Conservation (phyloP, 2,797 vertebrate species). For the Kryptolebias ocellatus region DNA sequence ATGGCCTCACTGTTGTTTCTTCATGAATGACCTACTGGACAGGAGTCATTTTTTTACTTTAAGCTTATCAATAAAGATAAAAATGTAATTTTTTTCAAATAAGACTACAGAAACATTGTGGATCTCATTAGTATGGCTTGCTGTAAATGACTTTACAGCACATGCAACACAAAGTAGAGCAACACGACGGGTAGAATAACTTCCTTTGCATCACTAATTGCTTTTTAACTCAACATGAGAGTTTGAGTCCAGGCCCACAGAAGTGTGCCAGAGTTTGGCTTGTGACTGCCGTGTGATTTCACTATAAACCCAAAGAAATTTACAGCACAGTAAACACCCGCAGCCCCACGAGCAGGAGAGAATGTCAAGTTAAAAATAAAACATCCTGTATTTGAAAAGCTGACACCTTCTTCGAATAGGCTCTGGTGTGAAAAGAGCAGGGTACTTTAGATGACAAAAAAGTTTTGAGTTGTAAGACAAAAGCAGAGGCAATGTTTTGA, state of each 20-base stretch:
- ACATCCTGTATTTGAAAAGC: slow-evolving; percentile 56
- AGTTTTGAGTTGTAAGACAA: slow-evolving; percentile 43
- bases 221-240: slow-evolving; percentile 5
- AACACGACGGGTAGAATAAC: slow-evolving; percentile 14
- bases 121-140: background rate
- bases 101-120: background rate
- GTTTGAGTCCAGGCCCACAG: background rate
- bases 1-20: background rate
- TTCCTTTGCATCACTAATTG: slow-evolving; percentile 24
- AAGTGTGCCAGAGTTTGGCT: slow-evolving; percentile 11
- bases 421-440: slow-evolving; percentile 59
- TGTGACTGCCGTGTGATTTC: slow-evolving; percentile 24
- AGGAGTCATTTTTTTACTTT: no score
- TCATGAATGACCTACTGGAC: no score
- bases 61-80: no score
- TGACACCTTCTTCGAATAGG: slow-evolving; percentile 67
- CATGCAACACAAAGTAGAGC: background rate
- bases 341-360: slow-evolving; percentile 42
- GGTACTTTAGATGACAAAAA: slow-evolving; percentile 40
- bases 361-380: slow-evolving; percentile 68
- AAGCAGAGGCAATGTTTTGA: slow-evolving; percentile 22
- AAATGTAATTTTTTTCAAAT: no score
- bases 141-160: background rate
- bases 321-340: slow-evolving; percentile 41
- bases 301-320: slow-evolving; percentile 35